Evolutionary conservation across 2,113 vertebrate species (phyloP).

Genomic region (Candoia aspera): DNA sequence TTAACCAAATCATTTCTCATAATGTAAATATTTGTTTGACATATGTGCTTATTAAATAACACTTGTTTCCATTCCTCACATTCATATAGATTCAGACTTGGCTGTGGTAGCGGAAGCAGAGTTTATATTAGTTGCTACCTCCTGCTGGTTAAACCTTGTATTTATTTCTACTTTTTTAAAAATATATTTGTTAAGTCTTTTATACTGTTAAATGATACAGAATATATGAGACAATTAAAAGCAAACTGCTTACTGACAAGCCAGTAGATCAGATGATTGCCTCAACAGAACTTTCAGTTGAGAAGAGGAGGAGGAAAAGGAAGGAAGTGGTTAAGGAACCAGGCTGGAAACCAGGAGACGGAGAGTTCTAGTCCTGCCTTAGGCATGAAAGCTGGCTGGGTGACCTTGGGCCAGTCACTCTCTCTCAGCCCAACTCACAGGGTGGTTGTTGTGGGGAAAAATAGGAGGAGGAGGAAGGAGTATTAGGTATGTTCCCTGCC

Average conservation of each 20-base stretch:
- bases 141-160: too few species aligned
- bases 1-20: neutral
- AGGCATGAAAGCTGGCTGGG: too few species aligned
- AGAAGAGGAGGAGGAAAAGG: neutral
- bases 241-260: neutral
- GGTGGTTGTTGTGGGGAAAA: too few species aligned
- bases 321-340: neutral
- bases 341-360: too few species aligned
- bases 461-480: too few species aligned
- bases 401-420: too few species aligned
- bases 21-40: neutral
- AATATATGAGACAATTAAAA: neutral
- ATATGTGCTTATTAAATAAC: neutral
- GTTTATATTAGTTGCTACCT: neutral
- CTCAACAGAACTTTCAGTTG: neutral
- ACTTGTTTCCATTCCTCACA: neutral
- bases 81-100: neutral
- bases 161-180: too few species aligned
- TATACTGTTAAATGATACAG: neutral
- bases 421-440: too few species aligned
- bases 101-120: neutral
- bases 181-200: too few species aligned
- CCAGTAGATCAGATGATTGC: neutral
- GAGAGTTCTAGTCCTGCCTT: too few species aligned
- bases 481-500: too few species aligned